Evolutionary conservation across 2,797 vertebrate genomes (phyloP), one percentile per base, ranked within the genome.

Genomic region (Adelosebastes latens): DNA sequence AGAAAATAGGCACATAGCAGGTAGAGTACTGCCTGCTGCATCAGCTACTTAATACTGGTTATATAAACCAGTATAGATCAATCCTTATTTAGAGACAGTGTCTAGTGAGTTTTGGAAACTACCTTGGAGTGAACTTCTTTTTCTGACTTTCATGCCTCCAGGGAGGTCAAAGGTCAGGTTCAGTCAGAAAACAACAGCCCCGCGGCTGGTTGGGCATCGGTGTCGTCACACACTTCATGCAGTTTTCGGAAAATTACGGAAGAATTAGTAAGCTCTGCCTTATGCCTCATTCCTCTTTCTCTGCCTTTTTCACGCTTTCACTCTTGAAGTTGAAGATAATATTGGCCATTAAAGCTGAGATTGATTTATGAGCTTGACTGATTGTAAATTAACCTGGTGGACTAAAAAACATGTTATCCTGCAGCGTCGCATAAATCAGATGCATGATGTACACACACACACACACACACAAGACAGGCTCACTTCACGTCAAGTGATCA

Each of bases 341-440:
- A 89, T 55, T 89, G 90, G 87, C 81, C 29, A 81, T 93, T 92
- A 88, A 72, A 83, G 53, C 63, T 86, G 84, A 62, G 53, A 69
- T 7, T 95, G 94, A 96, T 96, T 95, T 93, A 96, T 89, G 82
- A 87, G 80, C 77, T 68, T 79, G 82, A 24, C 73, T 87, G 75
- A 87, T 85, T 93, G 75, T 92, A 85, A 93, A 94, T 53, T 87
- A 27, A 90, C 88, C 77, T 91, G 71, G 65, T 87, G 90, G 88
- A 95, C 91, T 95, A 95, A 12, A 74, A 75, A 85, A 66, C 82
- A 66, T 34, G 69, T 77, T 4, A 63, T 79, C 53, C 52, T 58
- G 34, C 31, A 58, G 89, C 46, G 8, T 1, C 0, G 32, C 86
- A 80, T 96, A 96, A 96, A 96, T 96, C 93, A 34, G 22, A 66